Percentiles rank a stretch among this genome's conserved stretches.
These are phyloP conservation scores for Eupeodes latifasciatus DNA, from an alignment of 2,888 invertebrate genomes.

Conservation along the genomic window DNA sequence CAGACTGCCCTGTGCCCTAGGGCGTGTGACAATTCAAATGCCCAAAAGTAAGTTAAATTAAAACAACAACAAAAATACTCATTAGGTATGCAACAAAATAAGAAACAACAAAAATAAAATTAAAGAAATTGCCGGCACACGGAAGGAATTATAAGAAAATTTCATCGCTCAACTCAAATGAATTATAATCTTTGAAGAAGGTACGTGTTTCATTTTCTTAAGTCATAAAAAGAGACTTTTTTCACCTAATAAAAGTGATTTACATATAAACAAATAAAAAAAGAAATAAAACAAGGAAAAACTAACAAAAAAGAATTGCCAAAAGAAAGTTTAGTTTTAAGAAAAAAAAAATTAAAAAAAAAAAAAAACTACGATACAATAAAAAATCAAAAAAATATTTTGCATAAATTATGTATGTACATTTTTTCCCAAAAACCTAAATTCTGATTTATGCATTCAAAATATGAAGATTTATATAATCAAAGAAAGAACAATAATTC, in stretches of 20 bases:
- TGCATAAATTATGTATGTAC: constrained; percentile 52
- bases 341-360: not conserved
- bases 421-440: not conserved
- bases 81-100: not conserved
- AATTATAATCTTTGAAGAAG: not conserved
- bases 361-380: not conserved
- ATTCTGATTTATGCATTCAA: not conserved
- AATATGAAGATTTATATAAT: constrained; percentile 8
- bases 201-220: constrained; percentile 10
- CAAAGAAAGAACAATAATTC: not conserved
- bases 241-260: constrained; percentile 58
- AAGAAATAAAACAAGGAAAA: not conserved
- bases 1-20: not conserved
- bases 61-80: not conserved
- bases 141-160: constrained; percentile 41
- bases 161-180: constrained; percentile 31
- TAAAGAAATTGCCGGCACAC: constrained; percentile 30
- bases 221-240: constrained; percentile 43
- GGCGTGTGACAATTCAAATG: not conserved
- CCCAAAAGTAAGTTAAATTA: not conserved
- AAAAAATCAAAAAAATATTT: constrained; percentile 20
- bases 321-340: constrained; percentile 64
- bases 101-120: not conserved
- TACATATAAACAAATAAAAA: constrained; percentile 38
- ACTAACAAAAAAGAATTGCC: constrained; percentile 26